phyloP scores from a whole-genome alignment of 2,888 invertebrate species.

The Sialis lutaria region DNA sequence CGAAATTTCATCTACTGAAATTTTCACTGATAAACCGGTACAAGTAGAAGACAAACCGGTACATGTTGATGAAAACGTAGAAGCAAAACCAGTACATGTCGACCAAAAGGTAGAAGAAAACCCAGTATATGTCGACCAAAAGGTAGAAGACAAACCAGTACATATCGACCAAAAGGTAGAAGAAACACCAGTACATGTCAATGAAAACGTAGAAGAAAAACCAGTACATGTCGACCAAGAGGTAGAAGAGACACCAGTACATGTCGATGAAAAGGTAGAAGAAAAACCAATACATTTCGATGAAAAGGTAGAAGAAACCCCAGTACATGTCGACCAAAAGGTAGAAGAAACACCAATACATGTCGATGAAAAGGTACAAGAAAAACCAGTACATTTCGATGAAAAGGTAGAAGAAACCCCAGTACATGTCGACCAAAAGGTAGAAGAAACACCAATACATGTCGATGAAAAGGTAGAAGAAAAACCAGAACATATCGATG shows the following conservation, averaged over 20 bases:
- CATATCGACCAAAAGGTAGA: slow-evolving; percentile 5
- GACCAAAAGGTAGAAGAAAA: not conserved
- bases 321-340: not conserved
- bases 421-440: too few relatives aligned
- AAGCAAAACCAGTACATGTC: slow-evolving; percentile 4
- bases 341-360: not conserved
- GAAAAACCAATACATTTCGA: slow-evolving; percentile 7
- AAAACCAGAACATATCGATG: slow-evolving; percentile 2
- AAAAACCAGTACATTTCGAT: too few relatives aligned
- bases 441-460: slow-evolving; percentile 3
- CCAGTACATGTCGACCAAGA: not conserved
- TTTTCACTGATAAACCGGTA: too few relatives aligned
- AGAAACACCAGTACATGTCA: slow-evolving; percentile 5
- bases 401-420: too few relatives aligned
- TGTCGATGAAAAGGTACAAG: not conserved
- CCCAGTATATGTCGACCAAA: slow-evolving; percentile 1
- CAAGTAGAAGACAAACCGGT: too few relatives aligned
- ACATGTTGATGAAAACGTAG: too few relatives aligned
- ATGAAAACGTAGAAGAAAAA: slow-evolving; percentile 4
- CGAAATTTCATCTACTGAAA: too few relatives aligned
- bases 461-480: not conserved
- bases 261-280: not conserved
- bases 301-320: slow-evolving; percentile 8
- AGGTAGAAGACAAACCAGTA: slow-evolving; percentile 1
- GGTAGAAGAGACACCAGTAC: not conserved